These are phyloP conservation scores for Drosophila fulvimacula DNA, from an alignment of 2,888 invertebrate species.

Conservation along the genomic window DNA sequence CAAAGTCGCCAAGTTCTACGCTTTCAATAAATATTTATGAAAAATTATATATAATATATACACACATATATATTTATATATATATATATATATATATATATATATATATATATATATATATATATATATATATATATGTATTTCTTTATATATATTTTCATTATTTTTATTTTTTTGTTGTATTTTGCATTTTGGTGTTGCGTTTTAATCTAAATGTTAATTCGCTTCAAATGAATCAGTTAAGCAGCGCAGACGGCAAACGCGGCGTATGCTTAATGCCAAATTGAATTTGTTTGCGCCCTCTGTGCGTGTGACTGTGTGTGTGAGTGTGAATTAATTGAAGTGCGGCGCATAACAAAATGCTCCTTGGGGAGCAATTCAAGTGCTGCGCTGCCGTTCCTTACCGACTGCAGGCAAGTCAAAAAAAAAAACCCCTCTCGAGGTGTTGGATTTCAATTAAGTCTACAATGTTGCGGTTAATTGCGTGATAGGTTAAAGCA, in stretches of 20 bases:
- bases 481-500: constrained; percentile 41
- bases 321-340: constrained; percentile 51
- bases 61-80: background rate
- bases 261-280: constrained; percentile 60
- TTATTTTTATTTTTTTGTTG: constrained; percentile 19
- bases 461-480: constrained; percentile 41
- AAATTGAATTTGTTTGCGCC: constrained; percentile 40
- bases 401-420: background rate
- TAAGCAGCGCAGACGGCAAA: constrained; percentile 36
- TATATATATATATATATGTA: background rate
- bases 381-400: constrained; percentile 27
- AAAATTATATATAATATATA: constrained; percentile 57
- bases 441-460: constrained; percentile 62
- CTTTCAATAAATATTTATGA: constrained; percentile 75
- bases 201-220: constrained; percentile 77
- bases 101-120: constrained; percentile 34
- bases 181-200: constrained; percentile 47
- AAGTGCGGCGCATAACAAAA: constrained; percentile 60
- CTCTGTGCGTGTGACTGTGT: background rate
- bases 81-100: background rate
- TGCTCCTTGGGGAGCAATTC: constrained; percentile 72
- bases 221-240: constrained; percentile 72
- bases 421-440: background rate
- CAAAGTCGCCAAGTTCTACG: constrained; percentile 33
- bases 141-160: constrained; percentile 3